Evolutionary conservation across 2,888 invertebrate genomes (phyloP).

Genomic region (Apocheima hispidaria): DNA sequence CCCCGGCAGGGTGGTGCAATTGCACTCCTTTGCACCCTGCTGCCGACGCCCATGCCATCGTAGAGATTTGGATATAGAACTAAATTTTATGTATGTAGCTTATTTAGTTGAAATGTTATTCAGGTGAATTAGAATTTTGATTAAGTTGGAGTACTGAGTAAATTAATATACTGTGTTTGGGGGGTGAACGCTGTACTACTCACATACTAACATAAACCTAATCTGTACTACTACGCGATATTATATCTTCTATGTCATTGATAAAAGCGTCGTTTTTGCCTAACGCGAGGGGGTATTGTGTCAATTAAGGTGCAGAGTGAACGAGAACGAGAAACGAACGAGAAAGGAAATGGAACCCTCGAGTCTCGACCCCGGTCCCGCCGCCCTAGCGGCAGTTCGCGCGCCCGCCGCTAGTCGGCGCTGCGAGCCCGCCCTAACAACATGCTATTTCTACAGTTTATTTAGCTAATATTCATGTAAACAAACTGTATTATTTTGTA

Average conservation of each 20-base stretch:
- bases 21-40: no score
- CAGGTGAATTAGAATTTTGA: neutral
- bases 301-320: conserved; percentile 69
- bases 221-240: conserved; percentile 53
- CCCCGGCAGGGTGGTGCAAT: no score
- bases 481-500: conserved; percentile 73
- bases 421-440: conserved; percentile 78
- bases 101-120: no score
- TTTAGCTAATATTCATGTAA: conserved; percentile 75
- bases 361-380: conserved; percentile 62
- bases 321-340: conserved; percentile 74
- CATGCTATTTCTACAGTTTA: conserved; percentile 67
- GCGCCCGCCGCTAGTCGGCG: conserved; percentile 79
- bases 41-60: no score
- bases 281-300: conserved; percentile 62
- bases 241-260: conserved; percentile 80
- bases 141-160: conserved; percentile 15
- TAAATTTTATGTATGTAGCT: no score
- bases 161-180: conserved; percentile 23
- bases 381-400: conserved; percentile 69
- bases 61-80: no score
- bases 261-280: conserved; percentile 82
- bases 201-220: conserved; percentile 43
- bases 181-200: conserved; percentile 50
- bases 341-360: conserved; percentile 63